Percentiles rank a stretch among this genome's conserved stretches.
These are phyloP conservation scores for Corythaeola cristata DNA, from an alignment of 2,113 vertebrate genomes.

Conservation along the genomic window DNA sequence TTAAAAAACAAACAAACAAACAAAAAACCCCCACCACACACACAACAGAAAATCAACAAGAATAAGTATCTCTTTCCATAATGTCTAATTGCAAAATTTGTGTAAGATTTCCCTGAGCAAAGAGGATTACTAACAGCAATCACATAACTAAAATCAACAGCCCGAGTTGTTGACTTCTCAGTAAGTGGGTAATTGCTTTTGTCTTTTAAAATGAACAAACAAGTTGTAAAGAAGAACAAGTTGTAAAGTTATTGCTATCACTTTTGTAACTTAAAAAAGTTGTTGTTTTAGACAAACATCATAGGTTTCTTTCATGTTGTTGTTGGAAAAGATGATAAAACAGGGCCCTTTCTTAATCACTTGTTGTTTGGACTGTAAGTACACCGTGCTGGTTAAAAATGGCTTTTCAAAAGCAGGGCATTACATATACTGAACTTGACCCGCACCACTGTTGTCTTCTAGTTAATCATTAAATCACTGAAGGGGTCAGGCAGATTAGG, in stretches of 20 bases:
- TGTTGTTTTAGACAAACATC: background rate
- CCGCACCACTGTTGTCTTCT: background rate
- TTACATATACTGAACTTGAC: background rate
- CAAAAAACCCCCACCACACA: too few species aligned
- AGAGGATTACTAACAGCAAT: background rate
- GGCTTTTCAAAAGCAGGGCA: background rate
- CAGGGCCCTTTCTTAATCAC: background rate
- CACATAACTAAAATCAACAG: background rate
- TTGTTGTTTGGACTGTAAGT: background rate
- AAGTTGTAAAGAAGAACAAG: background rate
- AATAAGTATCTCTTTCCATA: background rate
- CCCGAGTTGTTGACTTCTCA: background rate
- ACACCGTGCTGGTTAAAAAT: background rate
- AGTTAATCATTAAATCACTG: slow-evolving; percentile 30
- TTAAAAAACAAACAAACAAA: background rate
- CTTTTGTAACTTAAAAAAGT: background rate
- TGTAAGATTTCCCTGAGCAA: background rate
- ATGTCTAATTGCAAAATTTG: background rate
- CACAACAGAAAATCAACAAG: background rate
- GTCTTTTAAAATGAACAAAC: background rate
- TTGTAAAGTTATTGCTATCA: background rate
- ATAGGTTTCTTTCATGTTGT: background rate
- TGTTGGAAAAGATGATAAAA: background rate
- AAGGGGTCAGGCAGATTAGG: background rate
- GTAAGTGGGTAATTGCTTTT: background rate